Conservation (phyloP, 2,113 vertebrate genomes). For the Grammomys dolichurus region DNA sequence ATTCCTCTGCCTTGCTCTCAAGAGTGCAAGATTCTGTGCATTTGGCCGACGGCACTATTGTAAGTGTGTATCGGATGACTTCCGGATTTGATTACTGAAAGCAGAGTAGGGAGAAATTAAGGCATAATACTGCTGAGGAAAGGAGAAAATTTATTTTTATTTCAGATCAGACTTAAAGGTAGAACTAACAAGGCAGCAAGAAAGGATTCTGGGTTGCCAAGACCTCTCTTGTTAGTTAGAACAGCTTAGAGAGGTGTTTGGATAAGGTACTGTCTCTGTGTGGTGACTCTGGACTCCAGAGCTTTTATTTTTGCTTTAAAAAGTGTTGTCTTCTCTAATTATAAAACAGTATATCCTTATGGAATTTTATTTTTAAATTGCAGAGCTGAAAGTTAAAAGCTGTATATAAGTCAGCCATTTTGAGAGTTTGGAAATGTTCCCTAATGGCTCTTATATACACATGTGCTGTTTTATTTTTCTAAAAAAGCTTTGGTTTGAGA, state of each 20-base stretch:
- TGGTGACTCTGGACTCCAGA: not conserved
- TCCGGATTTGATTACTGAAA: not conserved
- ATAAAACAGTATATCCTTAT: conserved; percentile 14
- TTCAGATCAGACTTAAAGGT: conserved; percentile 52
- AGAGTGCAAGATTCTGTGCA: not conserved
- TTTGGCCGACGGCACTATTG: not conserved
- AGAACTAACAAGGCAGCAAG: not conserved
- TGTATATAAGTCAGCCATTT: not conserved
- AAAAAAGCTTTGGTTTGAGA: conserved; percentile 26
- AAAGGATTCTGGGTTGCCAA: not conserved
- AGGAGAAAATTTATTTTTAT: not conserved
- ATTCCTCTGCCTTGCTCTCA: not conserved
- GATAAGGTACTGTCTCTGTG: not conserved
- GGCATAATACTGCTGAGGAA: not conserved
- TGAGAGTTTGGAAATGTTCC: conserved; percentile 26
- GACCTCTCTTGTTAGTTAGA: not conserved
- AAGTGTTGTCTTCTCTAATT: not conserved
- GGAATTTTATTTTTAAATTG: not conserved
- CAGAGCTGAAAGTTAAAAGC: conserved; percentile 42
- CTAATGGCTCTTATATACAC: not conserved
- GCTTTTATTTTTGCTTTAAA: not conserved
- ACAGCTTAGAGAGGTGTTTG: not conserved
- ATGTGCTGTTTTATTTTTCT: not conserved
- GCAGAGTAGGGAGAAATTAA: conserved; percentile 30
- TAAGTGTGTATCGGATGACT: not conserved